Percentiles rank a stretch among this genome's conserved stretches.
These are phyloP conservation scores for Morpho achilles DNA, from an alignment of 2,888 invertebrate species.

Conservation along the genomic window DNA sequence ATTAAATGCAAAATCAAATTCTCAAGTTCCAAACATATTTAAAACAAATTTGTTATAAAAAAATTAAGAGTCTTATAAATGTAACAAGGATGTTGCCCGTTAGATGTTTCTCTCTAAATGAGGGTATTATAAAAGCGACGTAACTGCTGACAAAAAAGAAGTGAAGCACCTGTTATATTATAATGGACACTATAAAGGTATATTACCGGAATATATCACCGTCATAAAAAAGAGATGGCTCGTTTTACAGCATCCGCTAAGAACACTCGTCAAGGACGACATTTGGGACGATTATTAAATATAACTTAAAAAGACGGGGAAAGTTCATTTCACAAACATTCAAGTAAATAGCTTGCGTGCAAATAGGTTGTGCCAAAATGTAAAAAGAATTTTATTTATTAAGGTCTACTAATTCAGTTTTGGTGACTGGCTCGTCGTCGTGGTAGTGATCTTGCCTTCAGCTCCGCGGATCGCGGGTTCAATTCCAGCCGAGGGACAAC, in stretches of 20 bases:
- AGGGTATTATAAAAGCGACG: neutral
- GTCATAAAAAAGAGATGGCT: constrained; percentile 13
- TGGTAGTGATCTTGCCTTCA: too few species aligned
- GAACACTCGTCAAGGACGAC: constrained; percentile 7
- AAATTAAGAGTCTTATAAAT: too few species aligned
- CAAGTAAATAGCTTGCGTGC: neutral
- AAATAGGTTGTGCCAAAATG: neutral
- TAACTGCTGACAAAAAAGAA: constrained; percentile 3
- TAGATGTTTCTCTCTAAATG: neutral
- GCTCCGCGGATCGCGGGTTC: too few species aligned
- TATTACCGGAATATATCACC: constrained; percentile 12
- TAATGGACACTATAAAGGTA: constrained; percentile 18
- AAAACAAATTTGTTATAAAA: too few species aligned
- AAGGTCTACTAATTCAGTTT: too few species aligned
- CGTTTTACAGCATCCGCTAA: constrained; percentile 6
- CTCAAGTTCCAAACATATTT: too few species aligned
- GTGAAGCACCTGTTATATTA: constrained; percentile 6
- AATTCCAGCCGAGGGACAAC: too few species aligned
- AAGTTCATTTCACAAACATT: neutral
- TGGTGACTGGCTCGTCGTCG: too few species aligned
- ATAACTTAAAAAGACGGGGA: neutral
- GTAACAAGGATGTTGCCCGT: too few species aligned
- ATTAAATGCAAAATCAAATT: too few species aligned
- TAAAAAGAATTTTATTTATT: too few species aligned
- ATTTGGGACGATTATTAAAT: constrained; percentile 6